Evolutionary conservation across 2,797 vertebrate genomes (phyloP).

Genomic region (Mormyrus proboscirostris): DNA sequence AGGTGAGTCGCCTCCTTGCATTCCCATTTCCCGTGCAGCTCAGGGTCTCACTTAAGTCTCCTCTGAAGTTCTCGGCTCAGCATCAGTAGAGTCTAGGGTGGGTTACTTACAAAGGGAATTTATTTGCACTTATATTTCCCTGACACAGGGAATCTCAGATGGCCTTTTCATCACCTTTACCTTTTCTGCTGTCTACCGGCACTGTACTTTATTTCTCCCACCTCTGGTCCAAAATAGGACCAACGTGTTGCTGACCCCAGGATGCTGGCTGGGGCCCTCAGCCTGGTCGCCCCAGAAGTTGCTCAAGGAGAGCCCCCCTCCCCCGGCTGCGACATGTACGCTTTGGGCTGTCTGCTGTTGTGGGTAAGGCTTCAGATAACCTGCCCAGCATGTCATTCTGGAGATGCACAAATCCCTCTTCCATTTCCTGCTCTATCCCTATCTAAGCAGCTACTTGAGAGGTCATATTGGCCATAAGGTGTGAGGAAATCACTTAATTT

Average conservation of each 20-base stretch:
- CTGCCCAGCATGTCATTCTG: background rate
- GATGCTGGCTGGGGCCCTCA: slow-evolving; percentile 52
- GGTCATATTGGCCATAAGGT: background rate
- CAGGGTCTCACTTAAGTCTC: background rate
- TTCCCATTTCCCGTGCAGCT: background rate
- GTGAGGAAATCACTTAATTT: background rate
- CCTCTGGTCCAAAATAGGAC: slow-evolving; percentile 41
- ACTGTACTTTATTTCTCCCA: background rate
- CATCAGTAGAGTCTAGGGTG: background rate
- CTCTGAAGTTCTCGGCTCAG: background rate
- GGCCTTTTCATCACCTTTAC: background rate
- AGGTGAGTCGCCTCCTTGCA: slow-evolving; percentile 50
- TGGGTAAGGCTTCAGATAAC: slow-evolving; percentile 18
- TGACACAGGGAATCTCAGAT: background rate
- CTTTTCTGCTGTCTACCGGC: background rate
- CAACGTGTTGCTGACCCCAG: slow-evolving; percentile 50
- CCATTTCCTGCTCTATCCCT: background rate
- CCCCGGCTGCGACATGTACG: slow-evolving; percentile 65
- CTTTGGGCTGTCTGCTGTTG: slow-evolving; percentile 54
- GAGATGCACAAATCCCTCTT: background rate
- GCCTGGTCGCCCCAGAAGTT: slow-evolving; percentile 64
- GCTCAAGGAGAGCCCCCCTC: slow-evolving; percentile 52
- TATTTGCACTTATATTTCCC: background rate
- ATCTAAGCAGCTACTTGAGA: background rate
- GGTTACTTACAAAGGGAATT: background rate